Evolutionary conservation across 2,888 invertebrate species (phyloP), one percentile per base, ranked within the genome.

Genomic region (Pyrrhia umbra): DNA sequence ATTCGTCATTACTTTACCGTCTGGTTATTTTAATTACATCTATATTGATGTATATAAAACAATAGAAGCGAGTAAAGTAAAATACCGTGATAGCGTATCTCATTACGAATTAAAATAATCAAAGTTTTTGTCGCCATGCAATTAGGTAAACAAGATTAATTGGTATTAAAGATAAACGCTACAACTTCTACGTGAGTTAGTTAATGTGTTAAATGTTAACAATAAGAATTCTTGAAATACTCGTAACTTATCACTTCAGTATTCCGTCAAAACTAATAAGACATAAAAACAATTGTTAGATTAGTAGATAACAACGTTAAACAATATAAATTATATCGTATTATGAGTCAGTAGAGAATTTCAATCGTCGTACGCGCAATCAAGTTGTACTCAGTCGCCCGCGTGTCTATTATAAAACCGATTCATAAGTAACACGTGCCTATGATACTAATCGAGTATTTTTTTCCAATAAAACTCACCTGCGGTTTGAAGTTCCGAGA

Each of bases 371-470:
- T 16, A 59, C 43, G 52, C 52, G 57, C 65, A 65, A 34, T 40
- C 20, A 9, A 46, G 27, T 37, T 40, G 9, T 42, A 27, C 18
- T 45, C 25, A 21, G 13, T 13, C n/a, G 34, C 15, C 21, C 20
- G 34, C 55, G 25, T 49, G 62, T 63, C 63, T 37, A 63, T 68
- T 69, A 68, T 51, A 69, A 45, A 8, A 18, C 21, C 40, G 37
- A 68, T 69, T 63, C 27, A 50, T 56, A 56, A 37, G n/a, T 34
- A 49, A 56, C 63, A 23, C 40, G 51, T 47, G 63, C 23, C 37
- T 34, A n/a, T n/a, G 34, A 34, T 34, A n/a, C 13, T 13, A 34
- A 34, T n/a, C 34, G 34, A 34, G 34, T 34, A 34, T 34, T 34
- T 51, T 30, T 55, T 15, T 9, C 6, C 18, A 0, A 6, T 16